Base-by-base conservation (phyloP, 1,140 invertebrate species). In the Microplitis mediator region DNA sequence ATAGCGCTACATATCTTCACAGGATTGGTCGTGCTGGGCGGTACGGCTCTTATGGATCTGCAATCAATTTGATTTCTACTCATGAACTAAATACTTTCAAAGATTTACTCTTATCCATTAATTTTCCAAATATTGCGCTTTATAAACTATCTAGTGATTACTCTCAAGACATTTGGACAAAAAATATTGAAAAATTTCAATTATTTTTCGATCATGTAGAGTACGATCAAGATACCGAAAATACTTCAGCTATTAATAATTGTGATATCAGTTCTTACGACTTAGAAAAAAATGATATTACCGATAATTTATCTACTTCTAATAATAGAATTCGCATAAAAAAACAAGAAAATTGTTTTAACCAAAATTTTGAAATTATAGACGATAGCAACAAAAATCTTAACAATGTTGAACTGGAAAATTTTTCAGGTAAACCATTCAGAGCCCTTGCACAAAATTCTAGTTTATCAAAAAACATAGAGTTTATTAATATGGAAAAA, bases 11-110 rank as follows among this genome's bases (percentile, higher is more conserved):
- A 3, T 99, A 99, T 90, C 90, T 99, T 71, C 98, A 99, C 88
- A 90, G 98, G 82, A 97, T 98, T 81, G 98, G 98, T 4, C 90
- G 97, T 78, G 96, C 96, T 65, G 98, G 97, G 1, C 89, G 98
- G 77, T 99, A 92, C 88, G 95, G 95, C 1, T 92, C 93, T 14
- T 89, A 90, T 80, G 95, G 94, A 69, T 89, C 91, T 62, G 90
- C 92, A 31, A 90, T 95, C 32, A 92, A 89, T 75, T 88, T 95
- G 66, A 79, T 92, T 16, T 86, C 89, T 56, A 84, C 90, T 72
- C 85, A 88, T 60, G 92, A 94, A 80, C 66, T 89, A 58, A 74
- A 80, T 11, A 87, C 84, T 64, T 92, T 94, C 72, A 86, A 84
- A 80, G 76, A 87, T 62, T 85, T 93, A 67, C 79, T 93, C 39